Conservation (phyloP, 2,888 invertebrate genomes). For the Boloria selene region DNA sequence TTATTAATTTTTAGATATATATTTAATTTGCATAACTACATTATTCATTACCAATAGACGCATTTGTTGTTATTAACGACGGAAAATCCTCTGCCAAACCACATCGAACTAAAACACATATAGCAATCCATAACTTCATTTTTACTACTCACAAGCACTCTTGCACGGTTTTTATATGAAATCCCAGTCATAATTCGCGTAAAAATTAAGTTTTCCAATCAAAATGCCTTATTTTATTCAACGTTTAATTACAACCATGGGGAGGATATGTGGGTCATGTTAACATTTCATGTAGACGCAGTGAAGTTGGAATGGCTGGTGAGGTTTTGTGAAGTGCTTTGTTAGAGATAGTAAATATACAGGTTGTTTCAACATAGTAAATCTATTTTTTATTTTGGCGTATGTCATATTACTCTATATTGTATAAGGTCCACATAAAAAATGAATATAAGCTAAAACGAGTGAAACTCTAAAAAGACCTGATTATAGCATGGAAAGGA, state of each 20-base stretch:
- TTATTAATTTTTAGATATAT: not conserved
- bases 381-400: not conserved
- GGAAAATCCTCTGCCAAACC: constrained; percentile 84
- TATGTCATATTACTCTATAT: not conserved
- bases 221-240: constrained; percentile 52
- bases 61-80: constrained; percentile 87
- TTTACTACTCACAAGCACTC: constrained; percentile 47
- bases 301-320: constrained; percentile 38
- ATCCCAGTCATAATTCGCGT: constrained; percentile 62
- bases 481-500: too few relatives aligned
- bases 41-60: constrained; percentile 84
- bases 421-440: too few relatives aligned
- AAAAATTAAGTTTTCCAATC: constrained; percentile 32
- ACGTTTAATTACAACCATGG: constrained; percentile 48
- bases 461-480: too few relatives aligned
- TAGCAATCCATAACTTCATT: constrained; percentile 59
- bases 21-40: not conserved
- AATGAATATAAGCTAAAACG: too few relatives aligned
- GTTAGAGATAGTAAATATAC: constrained; percentile 36
- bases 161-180: constrained; percentile 43
- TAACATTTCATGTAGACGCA: constrained; percentile 58
- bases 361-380: constrained; percentile 34
- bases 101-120: constrained; percentile 47
- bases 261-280: constrained; percentile 53
- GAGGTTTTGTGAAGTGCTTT: constrained; percentile 38